phyloP scores from a whole-genome alignment of 2,888 invertebrate genomes.

The Melanostoma scalare region DNA sequence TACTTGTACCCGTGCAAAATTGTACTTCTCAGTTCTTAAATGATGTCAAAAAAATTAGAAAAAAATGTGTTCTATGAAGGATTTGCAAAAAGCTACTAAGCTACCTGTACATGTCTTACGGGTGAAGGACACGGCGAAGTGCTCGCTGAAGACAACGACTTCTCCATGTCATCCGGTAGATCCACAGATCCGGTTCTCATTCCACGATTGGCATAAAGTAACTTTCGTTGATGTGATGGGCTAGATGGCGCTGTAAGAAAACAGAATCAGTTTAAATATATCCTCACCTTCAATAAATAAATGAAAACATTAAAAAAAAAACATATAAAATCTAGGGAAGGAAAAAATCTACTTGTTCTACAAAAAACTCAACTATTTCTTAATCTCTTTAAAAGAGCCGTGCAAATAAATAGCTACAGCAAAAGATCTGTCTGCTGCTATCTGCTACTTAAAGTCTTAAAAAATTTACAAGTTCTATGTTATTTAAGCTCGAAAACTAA shows the following conservation, averaged over 20 bases:
- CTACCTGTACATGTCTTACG: conserved; percentile 84
- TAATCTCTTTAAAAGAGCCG: conserved; percentile 22
- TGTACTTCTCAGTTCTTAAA: too few species aligned
- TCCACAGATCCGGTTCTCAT: conserved; percentile 97
- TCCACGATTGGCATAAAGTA: conserved; percentile 89
- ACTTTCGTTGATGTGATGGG: conserved; percentile 92
- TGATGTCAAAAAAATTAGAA: neutral
- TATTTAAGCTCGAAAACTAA: conserved; percentile 38
- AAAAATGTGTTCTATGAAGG: neutral
- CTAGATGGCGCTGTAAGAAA: conserved; percentile 91
- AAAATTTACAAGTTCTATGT: conserved; percentile 29
- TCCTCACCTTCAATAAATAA: neutral
- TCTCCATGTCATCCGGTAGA: conserved; percentile 94
- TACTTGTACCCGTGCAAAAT: too few species aligned
- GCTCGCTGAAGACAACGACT: conserved; percentile 94
- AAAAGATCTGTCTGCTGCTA: conserved; percentile 10
- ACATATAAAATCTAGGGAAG: conserved; percentile 40
- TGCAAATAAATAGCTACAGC: conserved; percentile 47
- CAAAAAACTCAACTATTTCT: conserved; percentile 26
- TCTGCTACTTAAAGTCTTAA: conserved; percentile 48
- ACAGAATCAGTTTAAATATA: conserved; percentile 8
- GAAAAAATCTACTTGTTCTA: conserved; percentile 43
- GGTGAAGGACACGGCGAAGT: conserved; percentile 97
- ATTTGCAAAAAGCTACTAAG: conserved; percentile 72
- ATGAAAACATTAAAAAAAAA: neutral